These are phyloP conservation scores for Melanocharis versteri DNA, from an alignment of 2,113 vertebrate genomes.

Conservation along the genomic window DNA sequence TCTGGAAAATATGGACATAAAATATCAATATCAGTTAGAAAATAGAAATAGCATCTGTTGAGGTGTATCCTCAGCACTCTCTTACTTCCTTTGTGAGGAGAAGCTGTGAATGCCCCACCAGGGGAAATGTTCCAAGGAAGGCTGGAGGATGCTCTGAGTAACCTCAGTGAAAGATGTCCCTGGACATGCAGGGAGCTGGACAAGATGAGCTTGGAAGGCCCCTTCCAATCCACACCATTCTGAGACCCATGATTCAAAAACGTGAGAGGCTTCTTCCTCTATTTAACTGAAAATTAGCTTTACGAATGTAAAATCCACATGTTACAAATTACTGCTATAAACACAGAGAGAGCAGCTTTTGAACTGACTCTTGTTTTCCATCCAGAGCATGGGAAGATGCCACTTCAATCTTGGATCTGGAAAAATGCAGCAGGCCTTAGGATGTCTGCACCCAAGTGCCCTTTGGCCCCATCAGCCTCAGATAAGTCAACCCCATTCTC, in stretches of 20 bases:
- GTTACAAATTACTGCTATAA: not conserved
- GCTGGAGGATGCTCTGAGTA: rapidly evolving
- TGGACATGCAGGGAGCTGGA: not conserved
- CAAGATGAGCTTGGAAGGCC: not conserved
- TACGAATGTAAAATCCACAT: not conserved
- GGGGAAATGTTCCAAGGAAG: not conserved
- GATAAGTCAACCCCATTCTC: not conserved
- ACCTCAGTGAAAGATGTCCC: not conserved
- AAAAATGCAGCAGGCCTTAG: not conserved
- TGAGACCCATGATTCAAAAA: not conserved
- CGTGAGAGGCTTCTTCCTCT: not conserved
- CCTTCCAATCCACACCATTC: not conserved
- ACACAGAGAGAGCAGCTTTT: not conserved
- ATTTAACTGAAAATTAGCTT: not conserved
- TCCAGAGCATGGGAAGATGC: not conserved
- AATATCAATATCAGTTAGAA: too few species aligned
- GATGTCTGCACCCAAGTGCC: not conserved
- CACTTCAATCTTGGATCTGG: rapidly evolving
- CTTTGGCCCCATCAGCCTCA: not conserved
- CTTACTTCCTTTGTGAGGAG: not conserved
- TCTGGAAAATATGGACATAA: not conserved
- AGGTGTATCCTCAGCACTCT: not conserved
- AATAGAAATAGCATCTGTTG: not conserved
- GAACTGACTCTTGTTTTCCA: not conserved
- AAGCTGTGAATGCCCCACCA: not conserved